A percentile compares a stretch with the other conserved stretches of the same genome.
phyloP scores from a whole-genome alignment of 2,113 vertebrate species.

The Elaphurus davidianus region DNA sequence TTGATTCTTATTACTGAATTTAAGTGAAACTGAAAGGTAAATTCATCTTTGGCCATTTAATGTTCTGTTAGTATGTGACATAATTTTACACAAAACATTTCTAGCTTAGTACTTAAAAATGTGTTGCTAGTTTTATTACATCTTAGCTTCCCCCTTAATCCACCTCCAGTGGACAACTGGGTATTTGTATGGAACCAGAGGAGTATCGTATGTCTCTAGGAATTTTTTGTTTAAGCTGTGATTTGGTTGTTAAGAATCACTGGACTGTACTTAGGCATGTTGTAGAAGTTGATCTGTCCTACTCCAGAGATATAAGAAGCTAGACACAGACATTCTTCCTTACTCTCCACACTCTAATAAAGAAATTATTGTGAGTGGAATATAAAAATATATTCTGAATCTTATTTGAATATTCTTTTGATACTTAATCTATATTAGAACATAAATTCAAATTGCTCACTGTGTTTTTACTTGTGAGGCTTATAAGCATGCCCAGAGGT shows the following conservation, averaged over 20 bases:
- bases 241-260: not conserved
- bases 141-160: not conserved
- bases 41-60: not conserved
- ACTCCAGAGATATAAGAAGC: not conserved
- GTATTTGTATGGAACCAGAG: not conserved
- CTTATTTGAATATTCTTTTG: slow-evolving; percentile 35
- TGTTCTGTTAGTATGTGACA: not conserved
- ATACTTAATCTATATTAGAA: not conserved
- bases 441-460: slow-evolving; percentile 22
- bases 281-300: not conserved
- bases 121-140: not conserved
- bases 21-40: not conserved
- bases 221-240: not conserved
- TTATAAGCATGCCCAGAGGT: slow-evolving; percentile 32
- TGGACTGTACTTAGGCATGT: not conserved
- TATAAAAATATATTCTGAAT: not conserved
- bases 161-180: not conserved
- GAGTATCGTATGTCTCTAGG: not conserved
- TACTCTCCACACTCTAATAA: not conserved
- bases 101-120: not conserved
- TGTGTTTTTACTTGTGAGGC: slow-evolving; percentile 25
- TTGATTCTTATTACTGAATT: not conserved
- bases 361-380: not conserved
- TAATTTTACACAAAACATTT: slow-evolving; percentile 25
- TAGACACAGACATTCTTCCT: not conserved